phyloP scores from a whole-genome alignment of 2,113 vertebrate genomes.

The Sorex araneus region DNA sequence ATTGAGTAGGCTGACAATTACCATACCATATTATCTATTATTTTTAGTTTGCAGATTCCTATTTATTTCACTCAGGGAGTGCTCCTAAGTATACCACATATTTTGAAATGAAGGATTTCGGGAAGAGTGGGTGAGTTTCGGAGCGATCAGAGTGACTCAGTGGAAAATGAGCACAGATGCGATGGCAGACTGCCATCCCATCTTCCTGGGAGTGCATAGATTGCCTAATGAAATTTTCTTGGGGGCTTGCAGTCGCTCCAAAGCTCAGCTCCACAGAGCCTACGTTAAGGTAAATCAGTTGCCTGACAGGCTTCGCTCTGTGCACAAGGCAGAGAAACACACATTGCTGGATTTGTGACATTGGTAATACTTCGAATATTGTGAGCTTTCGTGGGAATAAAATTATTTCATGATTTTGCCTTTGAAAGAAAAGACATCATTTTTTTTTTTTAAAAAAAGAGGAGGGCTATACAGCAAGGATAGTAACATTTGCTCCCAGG shows the following conservation, averaged over 20 bases:
- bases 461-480: not conserved
- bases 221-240: slow-evolving; percentile 22
- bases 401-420: not conserved
- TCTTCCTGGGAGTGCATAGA: slow-evolving; percentile 8
- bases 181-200: slow-evolving; percentile 57
- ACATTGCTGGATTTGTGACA: too few species aligned
- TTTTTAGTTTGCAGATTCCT: slow-evolving; percentile 80
- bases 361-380: not conserved
- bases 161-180: slow-evolving; percentile 78
- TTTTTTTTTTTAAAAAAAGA: not conserved
- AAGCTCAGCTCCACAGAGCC: not conserved
- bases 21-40: slow-evolving; percentile 80
- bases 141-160: slow-evolving; percentile 77
- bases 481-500: not conserved
- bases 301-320: not conserved
- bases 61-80: slow-evolving; percentile 71
- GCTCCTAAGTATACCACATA: slow-evolving; percentile 61
- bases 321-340: not conserved
- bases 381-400: not conserved
- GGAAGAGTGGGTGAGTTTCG: slow-evolving; percentile 70
- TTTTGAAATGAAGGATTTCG: slow-evolving; percentile 65
- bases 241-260: not conserved
- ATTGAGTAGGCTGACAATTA: slow-evolving; percentile 73
- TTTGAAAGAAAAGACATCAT: not conserved
- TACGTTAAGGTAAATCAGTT: not conserved